A percentile compares a stretch with the other conserved stretches of the same genome.
Evolutionary conservation across 2,888 invertebrate genomes (phyloP).

Genomic region (Tenthredo notha): DNA sequence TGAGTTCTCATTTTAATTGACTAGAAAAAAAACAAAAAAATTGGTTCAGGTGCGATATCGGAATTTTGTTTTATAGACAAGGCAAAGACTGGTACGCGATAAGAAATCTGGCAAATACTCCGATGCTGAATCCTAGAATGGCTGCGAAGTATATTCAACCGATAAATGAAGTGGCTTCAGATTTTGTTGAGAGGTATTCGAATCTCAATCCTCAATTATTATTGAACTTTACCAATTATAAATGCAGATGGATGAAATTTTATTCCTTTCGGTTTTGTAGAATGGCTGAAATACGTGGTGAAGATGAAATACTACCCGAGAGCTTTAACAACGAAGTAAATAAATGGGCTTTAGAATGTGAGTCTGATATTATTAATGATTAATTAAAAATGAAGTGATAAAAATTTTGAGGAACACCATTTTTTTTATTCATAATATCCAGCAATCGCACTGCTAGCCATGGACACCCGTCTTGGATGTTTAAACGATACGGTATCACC

Average conservation of each 20-base stretch:
- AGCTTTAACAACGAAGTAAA: constrained; percentile 87
- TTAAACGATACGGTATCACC: constrained; percentile 59
- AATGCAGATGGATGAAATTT: background rate
- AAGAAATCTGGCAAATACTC: constrained; percentile 91
- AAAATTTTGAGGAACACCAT: background rate
- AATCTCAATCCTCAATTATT: background rate
- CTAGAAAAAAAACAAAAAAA: background rate
- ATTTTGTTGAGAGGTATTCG: constrained; percentile 82
- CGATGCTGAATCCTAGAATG: constrained; percentile 89
- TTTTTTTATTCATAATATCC: background rate
- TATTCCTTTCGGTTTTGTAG: constrained; percentile 75
- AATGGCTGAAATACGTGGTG: background rate
- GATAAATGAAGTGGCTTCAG: constrained; percentile 87
- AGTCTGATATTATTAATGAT: constrained; percentile 75
- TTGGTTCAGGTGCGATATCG: background rate
- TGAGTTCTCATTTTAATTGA: constrained; percentile 58
- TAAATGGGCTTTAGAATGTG: constrained; percentile 92
- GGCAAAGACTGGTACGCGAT: constrained; percentile 93
- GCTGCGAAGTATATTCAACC: constrained; percentile 89
- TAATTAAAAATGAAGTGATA: background rate
- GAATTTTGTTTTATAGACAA: constrained; percentile 81
- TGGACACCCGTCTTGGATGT: constrained; percentile 69
- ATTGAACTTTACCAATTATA: background rate
- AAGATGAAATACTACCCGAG: constrained; percentile 78
- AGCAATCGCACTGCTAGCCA: constrained; percentile 34